These are phyloP conservation scores for Lepus timidus DNA, from an alignment of 2,113 vertebrate genomes.

Conservation along the genomic window DNA sequence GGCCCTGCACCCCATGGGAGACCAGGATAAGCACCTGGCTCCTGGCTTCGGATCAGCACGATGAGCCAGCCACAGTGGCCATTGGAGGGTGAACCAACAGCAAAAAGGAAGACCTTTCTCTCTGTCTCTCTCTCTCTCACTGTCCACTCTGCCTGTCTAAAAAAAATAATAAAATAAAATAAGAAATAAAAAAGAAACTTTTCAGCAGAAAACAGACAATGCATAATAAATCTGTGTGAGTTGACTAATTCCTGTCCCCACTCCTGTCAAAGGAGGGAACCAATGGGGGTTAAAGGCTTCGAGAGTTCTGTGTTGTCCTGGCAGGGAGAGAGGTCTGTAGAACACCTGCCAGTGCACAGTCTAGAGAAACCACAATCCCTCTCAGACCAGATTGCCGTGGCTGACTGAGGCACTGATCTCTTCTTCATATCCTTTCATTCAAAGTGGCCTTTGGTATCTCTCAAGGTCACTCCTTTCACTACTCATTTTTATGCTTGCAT, in stretches of 20 bases:
- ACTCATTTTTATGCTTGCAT: neutral
- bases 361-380: neutral
- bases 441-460: neutral
- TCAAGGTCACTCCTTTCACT: neutral
- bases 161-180: no score
- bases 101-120: no score
- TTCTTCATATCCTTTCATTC: neutral
- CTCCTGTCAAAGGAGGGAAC: neutral
- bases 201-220: neutral
- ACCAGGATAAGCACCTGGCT: no score
- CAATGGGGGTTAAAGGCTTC: fast-evolving
- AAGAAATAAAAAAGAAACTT: no score
- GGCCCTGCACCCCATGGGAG: no score
- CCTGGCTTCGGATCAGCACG: no score
- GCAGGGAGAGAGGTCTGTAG: neutral
- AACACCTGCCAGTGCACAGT: neutral
- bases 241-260: no score
- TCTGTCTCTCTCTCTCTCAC: no score
- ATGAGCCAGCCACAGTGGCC: no score
- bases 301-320: neutral
- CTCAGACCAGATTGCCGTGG: neutral
- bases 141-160: no score
- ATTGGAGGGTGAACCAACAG: no score
- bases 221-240: neutral
- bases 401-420: neutral